A percentile compares a stretch with the other conserved stretches of the same genome.
Conservation (phyloP, 2,888 invertebrate species). For the Spodoptera picta region DNA sequence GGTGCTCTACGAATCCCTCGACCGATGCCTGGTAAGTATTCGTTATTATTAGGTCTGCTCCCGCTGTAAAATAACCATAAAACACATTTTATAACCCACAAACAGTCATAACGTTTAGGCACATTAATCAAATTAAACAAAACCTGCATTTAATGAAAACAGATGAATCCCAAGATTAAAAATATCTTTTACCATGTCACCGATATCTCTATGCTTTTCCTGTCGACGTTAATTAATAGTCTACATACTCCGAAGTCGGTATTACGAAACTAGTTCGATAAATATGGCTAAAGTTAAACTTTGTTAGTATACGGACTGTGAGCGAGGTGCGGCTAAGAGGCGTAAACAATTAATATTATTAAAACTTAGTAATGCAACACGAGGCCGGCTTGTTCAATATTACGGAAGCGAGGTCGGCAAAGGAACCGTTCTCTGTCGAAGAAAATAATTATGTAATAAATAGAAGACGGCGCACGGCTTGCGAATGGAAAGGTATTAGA, state of each 20-base stretch:
- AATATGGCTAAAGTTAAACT: slow-evolving; percentile 76
- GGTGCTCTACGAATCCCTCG: slow-evolving; percentile 92
- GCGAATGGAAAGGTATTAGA: slow-evolving; percentile 86
- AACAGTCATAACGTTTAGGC: slow-evolving; percentile 54
- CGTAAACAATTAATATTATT: slow-evolving; percentile 85
- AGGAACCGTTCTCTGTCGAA: slow-evolving; percentile 77
- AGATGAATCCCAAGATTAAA: slow-evolving; percentile 75
- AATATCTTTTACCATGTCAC: slow-evolving; percentile 65
- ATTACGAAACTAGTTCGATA: slow-evolving; percentile 77
- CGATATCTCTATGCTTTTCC: slow-evolving; percentile 67
- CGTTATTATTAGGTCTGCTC: slow-evolving; percentile 95
- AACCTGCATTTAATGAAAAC: slow-evolving; percentile 67
- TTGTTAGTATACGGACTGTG: slow-evolving; percentile 71
- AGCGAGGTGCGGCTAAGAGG: slow-evolving; percentile 79
- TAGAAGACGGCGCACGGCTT: slow-evolving; percentile 79
- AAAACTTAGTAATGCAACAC: slow-evolving; percentile 81
- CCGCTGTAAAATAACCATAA: slow-evolving; percentile 89
- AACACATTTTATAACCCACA: slow-evolving; percentile 46
- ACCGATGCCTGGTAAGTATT: slow-evolving; percentile 97
- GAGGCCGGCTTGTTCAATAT: slow-evolving; percentile 73
- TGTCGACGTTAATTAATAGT: slow-evolving; percentile 65
- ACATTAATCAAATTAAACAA: slow-evolving; percentile 68
- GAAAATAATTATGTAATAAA: slow-evolving; percentile 86
- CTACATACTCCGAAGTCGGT: slow-evolving; percentile 62
- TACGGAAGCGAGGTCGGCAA: slow-evolving; percentile 69